Conservation (phyloP, 2,888 invertebrate genomes). For the Melieria picta region DNA sequence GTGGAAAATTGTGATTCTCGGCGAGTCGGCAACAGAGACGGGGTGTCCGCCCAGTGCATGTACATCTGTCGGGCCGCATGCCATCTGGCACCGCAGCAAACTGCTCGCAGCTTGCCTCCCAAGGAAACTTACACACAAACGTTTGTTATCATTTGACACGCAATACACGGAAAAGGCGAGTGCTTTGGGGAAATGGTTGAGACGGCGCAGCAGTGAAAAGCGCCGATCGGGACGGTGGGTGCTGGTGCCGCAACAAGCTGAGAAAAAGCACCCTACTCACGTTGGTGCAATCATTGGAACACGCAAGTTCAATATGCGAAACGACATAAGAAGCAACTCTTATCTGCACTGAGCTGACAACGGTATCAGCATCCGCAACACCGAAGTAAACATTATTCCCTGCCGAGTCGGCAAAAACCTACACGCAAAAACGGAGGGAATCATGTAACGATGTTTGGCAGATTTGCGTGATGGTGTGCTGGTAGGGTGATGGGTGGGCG, state of each 20-base stretch:
- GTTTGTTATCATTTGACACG: background rate
- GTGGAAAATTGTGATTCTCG: background rate
- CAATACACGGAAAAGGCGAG: background rate
- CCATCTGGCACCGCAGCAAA: too few species aligned
- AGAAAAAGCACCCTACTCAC: conserved; percentile 57
- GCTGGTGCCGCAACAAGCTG: background rate
- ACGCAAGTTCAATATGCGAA: conserved; percentile 35
- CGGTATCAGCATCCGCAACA: conserved; percentile 19
- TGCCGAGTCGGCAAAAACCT: conserved; percentile 1
- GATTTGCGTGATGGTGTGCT: background rate
- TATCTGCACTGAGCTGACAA: conserved; percentile 9
- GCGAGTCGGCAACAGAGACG: background rate
- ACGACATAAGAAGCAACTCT: conserved; percentile 24
- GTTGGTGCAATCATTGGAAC: conserved; percentile 59
- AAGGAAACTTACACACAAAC: too few species aligned
- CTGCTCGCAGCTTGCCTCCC: too few species aligned
- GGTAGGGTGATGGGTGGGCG: background rate
- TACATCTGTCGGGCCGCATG: too few species aligned
- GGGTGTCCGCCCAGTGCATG: background rate
- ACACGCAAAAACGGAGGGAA: background rate
- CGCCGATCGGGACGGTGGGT: background rate
- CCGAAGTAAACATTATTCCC: conserved; percentile 35
- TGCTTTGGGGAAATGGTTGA: background rate
- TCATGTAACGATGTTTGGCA: conserved; percentile 4
- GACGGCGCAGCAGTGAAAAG: conserved; percentile 4